These are phyloP conservation scores for Mola mola DNA, from an alignment of 2,113 vertebrate species.

Conservation along the genomic window DNA sequence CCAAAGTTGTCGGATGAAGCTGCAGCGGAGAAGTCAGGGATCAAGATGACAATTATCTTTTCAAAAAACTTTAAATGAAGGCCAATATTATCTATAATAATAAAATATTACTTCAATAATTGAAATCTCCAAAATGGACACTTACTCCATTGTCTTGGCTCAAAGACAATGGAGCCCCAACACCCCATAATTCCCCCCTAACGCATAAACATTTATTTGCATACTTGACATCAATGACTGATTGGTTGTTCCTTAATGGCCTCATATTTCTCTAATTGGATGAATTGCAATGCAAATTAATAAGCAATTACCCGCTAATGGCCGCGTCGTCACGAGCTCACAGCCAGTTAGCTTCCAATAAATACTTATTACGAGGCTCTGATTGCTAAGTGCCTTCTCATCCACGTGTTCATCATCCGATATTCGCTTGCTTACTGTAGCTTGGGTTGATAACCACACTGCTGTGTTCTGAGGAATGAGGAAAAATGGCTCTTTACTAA, in stretches of 20 bases:
- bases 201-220: constrained; percentile 70
- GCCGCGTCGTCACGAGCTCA: constrained; percentile 67
- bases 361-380: constrained; percentile 68
- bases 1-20: too few relatives aligned
- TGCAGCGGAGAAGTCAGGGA: too few relatives aligned
- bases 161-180: constrained; percentile 33
- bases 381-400: constrained; percentile 64
- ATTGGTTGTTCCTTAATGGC: constrained; percentile 68
- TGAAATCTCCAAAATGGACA: too few relatives aligned
- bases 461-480: too few relatives aligned
- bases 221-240: constrained; percentile 69
- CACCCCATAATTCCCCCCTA: constrained; percentile 29
- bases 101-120: too few relatives aligned
- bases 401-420: constrained; percentile 45
- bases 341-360: constrained; percentile 70
- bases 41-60: too few relatives aligned
- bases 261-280: constrained; percentile 72
- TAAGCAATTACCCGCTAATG: constrained; percentile 76
- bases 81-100: too few relatives aligned
- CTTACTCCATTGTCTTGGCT: too few relatives aligned
- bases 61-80: too few relatives aligned
- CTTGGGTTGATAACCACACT: too few relatives aligned
- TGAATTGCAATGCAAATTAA: constrained; percentile 73
- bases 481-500: too few relatives aligned
- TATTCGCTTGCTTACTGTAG: too few relatives aligned